phyloP scores from a whole-genome alignment of 2,113 vertebrate species.

The Tinamus guttatus region DNA sequence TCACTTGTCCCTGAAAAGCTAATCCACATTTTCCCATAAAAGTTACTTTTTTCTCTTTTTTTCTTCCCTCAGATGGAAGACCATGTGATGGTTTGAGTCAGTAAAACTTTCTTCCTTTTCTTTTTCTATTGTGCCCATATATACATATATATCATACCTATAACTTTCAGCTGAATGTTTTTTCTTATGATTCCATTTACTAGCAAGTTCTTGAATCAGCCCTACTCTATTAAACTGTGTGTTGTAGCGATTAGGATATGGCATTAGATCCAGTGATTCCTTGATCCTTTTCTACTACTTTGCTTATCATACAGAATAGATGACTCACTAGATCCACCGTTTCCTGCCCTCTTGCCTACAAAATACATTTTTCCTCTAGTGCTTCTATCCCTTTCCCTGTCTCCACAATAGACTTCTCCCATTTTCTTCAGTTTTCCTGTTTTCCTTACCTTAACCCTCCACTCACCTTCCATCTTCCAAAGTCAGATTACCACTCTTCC shows the following conservation, averaged over 20 bases:
- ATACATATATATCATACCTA: not conserved
- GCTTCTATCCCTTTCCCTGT: not conserved
- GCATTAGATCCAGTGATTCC: not conserved
- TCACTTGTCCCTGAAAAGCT: not conserved
- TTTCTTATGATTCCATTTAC: not conserved
- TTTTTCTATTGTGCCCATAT: not conserved
- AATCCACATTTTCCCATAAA: not conserved
- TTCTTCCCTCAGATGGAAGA: not conserved
- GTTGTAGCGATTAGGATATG: not conserved
- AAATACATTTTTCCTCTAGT: not conserved
- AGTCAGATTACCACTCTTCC: not conserved
- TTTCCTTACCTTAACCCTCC: not conserved
- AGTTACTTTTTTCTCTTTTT: not conserved
- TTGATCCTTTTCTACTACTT: not conserved
- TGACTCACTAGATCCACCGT: not conserved
- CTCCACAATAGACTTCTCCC: not conserved
- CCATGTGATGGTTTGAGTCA: fast-evolving
- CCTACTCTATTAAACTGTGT: not conserved
- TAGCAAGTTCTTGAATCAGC: not conserved
- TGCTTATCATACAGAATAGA: not conserved
- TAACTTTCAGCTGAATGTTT: not conserved
- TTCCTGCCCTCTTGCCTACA: not conserved
- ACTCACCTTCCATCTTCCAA: not conserved
- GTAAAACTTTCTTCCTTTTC: not conserved
- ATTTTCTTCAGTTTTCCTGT: not conserved